phyloP scores from a whole-genome alignment of 2,797 vertebrate species.

The Sebastes cheni region DNA sequence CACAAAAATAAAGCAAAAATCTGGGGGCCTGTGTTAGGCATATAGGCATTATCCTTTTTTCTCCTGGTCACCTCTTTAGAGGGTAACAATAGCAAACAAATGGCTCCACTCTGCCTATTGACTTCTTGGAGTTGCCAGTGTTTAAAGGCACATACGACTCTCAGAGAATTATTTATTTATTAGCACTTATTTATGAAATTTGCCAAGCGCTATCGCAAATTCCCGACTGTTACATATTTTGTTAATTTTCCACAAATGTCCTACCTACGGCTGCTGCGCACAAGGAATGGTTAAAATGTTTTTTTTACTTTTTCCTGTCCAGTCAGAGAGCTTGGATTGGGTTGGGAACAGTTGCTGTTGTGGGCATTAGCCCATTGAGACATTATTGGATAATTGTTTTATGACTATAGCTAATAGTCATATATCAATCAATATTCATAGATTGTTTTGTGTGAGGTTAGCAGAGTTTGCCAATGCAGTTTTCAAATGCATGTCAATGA shows the following conservation, averaged over 20 bases:
- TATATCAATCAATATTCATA: not conserved
- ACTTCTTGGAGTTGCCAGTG: constrained; percentile 37
- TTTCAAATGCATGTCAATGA: constrained; percentile 33
- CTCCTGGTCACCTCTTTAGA: constrained; percentile 24
- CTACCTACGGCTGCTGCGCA: not conserved
- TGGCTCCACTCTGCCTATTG: constrained; percentile 43
- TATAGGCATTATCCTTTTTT: constrained; percentile 46
- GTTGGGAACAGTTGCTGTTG: not conserved
- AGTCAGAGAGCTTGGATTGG: not conserved
- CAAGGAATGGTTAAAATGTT: not conserved
- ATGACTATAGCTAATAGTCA: not conserved
- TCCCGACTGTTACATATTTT: not conserved
- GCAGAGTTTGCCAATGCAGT: constrained; percentile 1
- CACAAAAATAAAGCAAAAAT: constrained; percentile 36
- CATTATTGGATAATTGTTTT: not conserved
- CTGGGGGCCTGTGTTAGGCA: constrained; percentile 20
- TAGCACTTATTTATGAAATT: not conserved
- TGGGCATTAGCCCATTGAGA: not conserved
- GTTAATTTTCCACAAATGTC: not conserved
- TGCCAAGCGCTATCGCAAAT: not conserved
- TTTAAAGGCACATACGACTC: constrained; percentile 22
- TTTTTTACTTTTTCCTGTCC: not conserved
- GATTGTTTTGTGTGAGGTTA: constrained; percentile 2
- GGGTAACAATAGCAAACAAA: constrained; percentile 55
- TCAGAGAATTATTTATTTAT: not conserved